Evolutionary conservation across 2,888 invertebrate species (phyloP), one percentile per base, ranked within the genome.

Genomic region (Melanotus villosus): DNA sequence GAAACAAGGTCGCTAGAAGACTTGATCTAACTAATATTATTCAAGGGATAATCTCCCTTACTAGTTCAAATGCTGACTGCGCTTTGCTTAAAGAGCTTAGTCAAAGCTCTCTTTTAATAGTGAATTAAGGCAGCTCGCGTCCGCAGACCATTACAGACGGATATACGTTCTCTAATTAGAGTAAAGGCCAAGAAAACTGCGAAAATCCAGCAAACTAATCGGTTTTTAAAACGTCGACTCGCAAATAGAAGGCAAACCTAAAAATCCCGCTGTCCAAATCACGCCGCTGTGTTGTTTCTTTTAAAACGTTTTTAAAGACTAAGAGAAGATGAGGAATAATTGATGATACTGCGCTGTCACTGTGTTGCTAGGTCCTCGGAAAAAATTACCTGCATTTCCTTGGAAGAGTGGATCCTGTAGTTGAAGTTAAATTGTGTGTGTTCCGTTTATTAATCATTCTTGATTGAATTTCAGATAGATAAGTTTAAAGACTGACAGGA

Each of bases 11-110:
- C 26, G 26, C 4, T 7, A 26, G 26, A n/a, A n/a, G n/a, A n/a
- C n/a, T 26, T 26, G 26, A 26, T 26, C 26, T 26, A 54, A 30
- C 7, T 43, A 62, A 62, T 62, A 43, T 67, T 60, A 62, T 60
- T 62, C 36, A 34, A 32, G 38, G 43, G 38, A 65, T 65, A 65
- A 65, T 65, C 65, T 50, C 26, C 18, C 7, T n/a, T 32, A 32
- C 57, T 57, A 50, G 56, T 68, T 63, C 56, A 68, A 68, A 62
- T 57, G 62, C 57, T 62, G 68, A 68, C 34, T 63, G 62, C 62
- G 57, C 67, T 63, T 63, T 68, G 68, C 57, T 62, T 68, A 68
- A 68, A 60, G 50, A 68, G 68, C 68, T 68, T 68, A 68, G 62
- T 56, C 32, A 43, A 47, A 64, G 63, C 57, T 50, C 58, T 68